phyloP scores from a whole-genome alignment of 1,140 invertebrate genomes.

The Philopotamus ludificatus region DNA sequence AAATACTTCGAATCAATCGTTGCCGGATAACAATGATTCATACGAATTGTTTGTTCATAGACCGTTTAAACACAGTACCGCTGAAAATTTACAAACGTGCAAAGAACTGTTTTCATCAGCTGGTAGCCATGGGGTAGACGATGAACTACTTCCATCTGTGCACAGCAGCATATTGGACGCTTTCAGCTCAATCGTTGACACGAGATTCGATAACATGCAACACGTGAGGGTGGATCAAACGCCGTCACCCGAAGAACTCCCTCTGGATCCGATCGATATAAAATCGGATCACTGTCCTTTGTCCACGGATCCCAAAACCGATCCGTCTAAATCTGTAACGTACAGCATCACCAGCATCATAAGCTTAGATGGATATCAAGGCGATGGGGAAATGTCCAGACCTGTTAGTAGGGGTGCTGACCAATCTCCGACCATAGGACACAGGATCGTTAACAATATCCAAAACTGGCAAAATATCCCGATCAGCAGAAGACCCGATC shows the following conservation, averaged over 20 bases:
- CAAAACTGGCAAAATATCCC: constrained; percentile 58
- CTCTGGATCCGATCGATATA: constrained; percentile 67
- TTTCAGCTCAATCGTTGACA: constrained; percentile 55
- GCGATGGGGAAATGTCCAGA: constrained; percentile 79
- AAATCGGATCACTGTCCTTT: constrained; percentile 55
- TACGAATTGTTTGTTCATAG: constrained; percentile 33
- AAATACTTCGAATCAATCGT: not conserved
- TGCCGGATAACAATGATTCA: constrained; percentile 3
- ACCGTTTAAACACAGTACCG: constrained; percentile 36
- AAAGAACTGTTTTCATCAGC: constrained; percentile 33
- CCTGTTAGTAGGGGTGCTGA: constrained; percentile 74
- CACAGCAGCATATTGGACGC: constrained; percentile 56
- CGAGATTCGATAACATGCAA: constrained; percentile 48
- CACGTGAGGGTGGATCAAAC: constrained; percentile 67
- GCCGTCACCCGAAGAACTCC: constrained; percentile 78
- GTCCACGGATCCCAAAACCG: constrained; percentile 54
- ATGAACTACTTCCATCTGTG: constrained; percentile 55
- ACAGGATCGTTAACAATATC: constrained; percentile 50
- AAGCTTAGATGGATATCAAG: constrained; percentile 84
- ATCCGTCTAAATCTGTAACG: constrained; percentile 59
- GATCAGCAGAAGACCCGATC: constrained; percentile 64
- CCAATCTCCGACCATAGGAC: constrained; percentile 58
- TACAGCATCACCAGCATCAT: constrained; percentile 83
- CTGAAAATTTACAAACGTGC: constrained; percentile 36
- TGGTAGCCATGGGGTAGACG: constrained; percentile 43